Conservation (phyloP, 1,140 invertebrate genomes). For the Danaus melanippus region DNA sequence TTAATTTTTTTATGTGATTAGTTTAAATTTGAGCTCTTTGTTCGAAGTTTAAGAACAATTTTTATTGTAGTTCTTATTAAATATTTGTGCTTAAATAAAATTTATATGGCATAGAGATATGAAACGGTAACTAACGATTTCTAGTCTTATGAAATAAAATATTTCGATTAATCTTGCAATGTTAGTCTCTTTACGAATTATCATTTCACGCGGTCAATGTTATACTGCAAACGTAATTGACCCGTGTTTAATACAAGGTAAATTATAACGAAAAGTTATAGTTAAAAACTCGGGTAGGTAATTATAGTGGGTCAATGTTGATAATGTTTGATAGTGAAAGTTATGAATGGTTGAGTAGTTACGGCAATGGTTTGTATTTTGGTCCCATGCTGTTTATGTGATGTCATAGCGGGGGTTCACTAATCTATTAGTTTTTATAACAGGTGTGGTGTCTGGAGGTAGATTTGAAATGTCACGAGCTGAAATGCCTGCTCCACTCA, state of each 20-base stretch:
- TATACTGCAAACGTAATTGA: slow-evolving; percentile 21
- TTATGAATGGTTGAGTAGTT: slow-evolving; percentile 9
- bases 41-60: too few relatives aligned
- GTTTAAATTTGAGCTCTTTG: too few relatives aligned
- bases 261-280: slow-evolving; percentile 33
- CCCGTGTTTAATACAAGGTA: slow-evolving; percentile 26
- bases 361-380: slow-evolving; percentile 2
- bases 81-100: too few relatives aligned
- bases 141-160: too few relatives aligned
- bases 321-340: slow-evolving; percentile 18
- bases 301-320: slow-evolving; percentile 36
- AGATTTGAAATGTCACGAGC: slow-evolving; percentile 16
- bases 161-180: neutral
- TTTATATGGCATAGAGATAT: too few relatives aligned
- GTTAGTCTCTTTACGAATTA: slow-evolving; percentile 7
- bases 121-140: too few relatives aligned
- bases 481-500: too few relatives aligned
- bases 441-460: slow-evolving; percentile 11
- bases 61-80: too few relatives aligned
- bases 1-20: too few relatives aligned
- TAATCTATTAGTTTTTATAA: slow-evolving; percentile 12
- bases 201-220: slow-evolving; percentile 15
- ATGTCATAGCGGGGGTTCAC: slow-evolving; percentile 12
- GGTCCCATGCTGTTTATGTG: slow-evolving; percentile 3
- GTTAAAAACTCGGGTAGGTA: slow-evolving; percentile 25